Percentiles rank a stretch among this genome's conserved stretches.
These are phyloP conservation scores for Rostratula benghalensis DNA, from an alignment of 2,113 vertebrate genomes.

Conservation along the genomic window DNA sequence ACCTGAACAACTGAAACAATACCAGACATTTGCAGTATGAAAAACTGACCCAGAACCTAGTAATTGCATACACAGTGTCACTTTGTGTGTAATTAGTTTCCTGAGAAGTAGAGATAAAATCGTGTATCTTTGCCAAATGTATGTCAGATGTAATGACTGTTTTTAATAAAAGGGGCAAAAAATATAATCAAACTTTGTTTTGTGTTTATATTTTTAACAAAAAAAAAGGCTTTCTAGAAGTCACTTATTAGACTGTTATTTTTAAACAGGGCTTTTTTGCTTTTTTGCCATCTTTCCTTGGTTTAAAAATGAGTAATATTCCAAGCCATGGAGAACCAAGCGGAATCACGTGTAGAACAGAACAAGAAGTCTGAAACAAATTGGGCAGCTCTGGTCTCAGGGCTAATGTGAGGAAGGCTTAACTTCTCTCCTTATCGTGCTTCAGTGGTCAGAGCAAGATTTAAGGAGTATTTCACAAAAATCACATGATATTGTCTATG, in stretches of 20 bases:
- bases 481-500: background rate
- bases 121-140: background rate
- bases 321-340: background rate
- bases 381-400: background rate
- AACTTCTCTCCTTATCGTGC: background rate
- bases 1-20: background rate
- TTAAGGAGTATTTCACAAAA: background rate
- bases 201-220: background rate
- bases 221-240: background rate
- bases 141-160: background rate
- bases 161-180: constrained; percentile 48
- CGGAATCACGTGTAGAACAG: background rate
- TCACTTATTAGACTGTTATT: background rate
- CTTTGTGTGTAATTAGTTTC: background rate
- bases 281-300: background rate
- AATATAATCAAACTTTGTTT: background rate
- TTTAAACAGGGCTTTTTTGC: background rate
- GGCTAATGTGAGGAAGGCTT: background rate
- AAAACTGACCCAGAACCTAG: background rate
- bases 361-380: background rate
- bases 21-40: background rate
- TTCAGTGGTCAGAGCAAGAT: background rate
- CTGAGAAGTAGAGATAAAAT: background rate
- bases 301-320: background rate
- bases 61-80: background rate